These are phyloP conservation scores for Yponomeuta sedellus DNA, from an alignment of 2,888 invertebrate species.

Conservation along the genomic window DNA sequence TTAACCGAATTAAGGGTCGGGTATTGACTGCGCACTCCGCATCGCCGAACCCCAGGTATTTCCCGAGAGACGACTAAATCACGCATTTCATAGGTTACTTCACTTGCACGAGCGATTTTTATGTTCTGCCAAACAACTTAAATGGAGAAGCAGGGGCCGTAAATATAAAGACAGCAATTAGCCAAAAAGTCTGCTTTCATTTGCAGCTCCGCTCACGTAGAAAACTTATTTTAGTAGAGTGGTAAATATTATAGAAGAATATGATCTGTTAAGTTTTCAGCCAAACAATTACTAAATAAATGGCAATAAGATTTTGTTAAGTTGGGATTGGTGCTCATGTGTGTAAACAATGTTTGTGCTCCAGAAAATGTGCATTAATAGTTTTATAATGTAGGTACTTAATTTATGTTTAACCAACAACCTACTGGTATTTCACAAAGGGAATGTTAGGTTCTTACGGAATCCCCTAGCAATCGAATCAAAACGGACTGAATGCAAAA, in stretches of 20 bases:
- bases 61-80: slow-evolving; percentile 66
- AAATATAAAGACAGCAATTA: neutral
- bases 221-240: neutral
- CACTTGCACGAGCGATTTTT: slow-evolving; percentile 28
- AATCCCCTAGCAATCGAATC: neutral
- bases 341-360: neutral
- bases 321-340: too few species aligned
- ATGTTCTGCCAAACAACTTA: neutral
- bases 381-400: too few species aligned
- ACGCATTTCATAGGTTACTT: slow-evolving; percentile 56
- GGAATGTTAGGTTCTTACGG: too few species aligned
- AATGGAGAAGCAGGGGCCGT: neutral
- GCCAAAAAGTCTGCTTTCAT: neutral
- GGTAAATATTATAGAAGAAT: neutral
- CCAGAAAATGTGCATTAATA: too few species aligned
- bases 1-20: slow-evolving; percentile 58
- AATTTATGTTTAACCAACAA: too few species aligned
- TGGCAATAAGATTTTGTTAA: too few species aligned
- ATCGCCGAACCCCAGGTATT: slow-evolving; percentile 49
- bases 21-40: slow-evolving; percentile 53
- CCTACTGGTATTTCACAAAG: too few species aligned
- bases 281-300: too few species aligned
- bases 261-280: too few species aligned
- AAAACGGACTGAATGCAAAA: neutral
- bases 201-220: neutral